Base-by-base conservation (phyloP, 2,797 vertebrate species). In the Protonibea diacanthus region DNA sequence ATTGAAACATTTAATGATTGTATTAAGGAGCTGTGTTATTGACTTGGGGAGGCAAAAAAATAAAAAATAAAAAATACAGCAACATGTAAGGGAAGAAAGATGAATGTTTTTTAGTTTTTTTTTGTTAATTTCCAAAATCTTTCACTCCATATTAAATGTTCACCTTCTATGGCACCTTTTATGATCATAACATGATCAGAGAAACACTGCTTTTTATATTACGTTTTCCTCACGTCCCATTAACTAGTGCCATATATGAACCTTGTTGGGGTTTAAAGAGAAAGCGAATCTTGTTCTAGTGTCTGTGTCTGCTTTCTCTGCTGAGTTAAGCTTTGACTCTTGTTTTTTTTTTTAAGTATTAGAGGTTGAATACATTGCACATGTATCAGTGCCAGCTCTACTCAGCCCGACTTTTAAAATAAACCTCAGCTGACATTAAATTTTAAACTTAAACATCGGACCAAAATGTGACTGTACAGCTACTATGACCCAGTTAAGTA, bases 381-480 rank as follows among this genome's bases (percentile, higher is more conserved):
- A 81, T 68, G 51, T 78, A 42, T 80, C 66, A 58, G 81, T 74
- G 81, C 80, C 81, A 83, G 69, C 80, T 83, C 63, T 52, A 40
- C 29, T 83, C 69, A 71, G 40, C 80, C 70, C 61, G 38, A 63
- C 72, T 76, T 83, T 75, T 47, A 48, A 81, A 62, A 64, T 47
- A 84, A 29, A 78, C 51, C 74, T 75, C 55, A 80, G 64, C 63
- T 71, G 15, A 79, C 81, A 75, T 61, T 1, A 14, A 63, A 52
- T 84, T 88, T 82, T 76, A 84, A 88, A 83, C 75, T 78, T 42
- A 86, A 86, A 71, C 79, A 84, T 90, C 77, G 91, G 92, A 93
- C 93, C 93, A 94, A 94, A 93, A 93, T 93, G 92, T 93, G 90
- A 83, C 68, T 88, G 91, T 92, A 90, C 86, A 92, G 87, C 79